Conservation (phyloP, 2,113 vertebrate species). For the Lipophrys pholis region DNA sequence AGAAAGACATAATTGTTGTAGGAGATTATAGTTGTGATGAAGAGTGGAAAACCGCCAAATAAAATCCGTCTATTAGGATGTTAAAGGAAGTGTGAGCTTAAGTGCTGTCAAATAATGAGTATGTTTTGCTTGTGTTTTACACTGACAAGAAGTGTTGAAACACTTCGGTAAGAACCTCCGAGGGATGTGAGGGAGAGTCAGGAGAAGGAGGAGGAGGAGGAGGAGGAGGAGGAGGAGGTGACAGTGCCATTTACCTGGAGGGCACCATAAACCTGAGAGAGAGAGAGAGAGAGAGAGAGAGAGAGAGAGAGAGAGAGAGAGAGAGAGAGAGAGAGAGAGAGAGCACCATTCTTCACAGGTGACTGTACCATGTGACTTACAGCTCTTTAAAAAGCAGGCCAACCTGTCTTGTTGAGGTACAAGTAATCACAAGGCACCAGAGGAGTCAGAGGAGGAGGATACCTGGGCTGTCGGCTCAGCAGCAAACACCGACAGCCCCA, state of each 20-base stretch:
- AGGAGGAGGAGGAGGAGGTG: constrained; percentile 77
- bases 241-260: constrained; percentile 79
- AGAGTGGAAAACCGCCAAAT: too few relatives aligned
- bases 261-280: constrained; percentile 74
- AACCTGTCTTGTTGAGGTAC: constrained; percentile 73
- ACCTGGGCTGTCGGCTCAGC: constrained; percentile 70
- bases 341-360: constrained; percentile 75
- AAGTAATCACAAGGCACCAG: constrained; percentile 72
- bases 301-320: constrained; percentile 56
- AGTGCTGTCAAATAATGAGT: constrained; percentile 38
- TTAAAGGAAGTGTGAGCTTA: constrained; percentile 31
- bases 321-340: constrained; percentile 22
- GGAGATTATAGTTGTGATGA: too few relatives aligned
- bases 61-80: constrained; percentile 10
- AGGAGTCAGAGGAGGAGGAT: constrained; percentile 60
- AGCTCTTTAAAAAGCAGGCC: constrained; percentile 77
- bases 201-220: constrained; percentile 79
- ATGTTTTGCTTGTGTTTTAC: constrained; percentile 49
- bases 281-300: constrained; percentile 51
- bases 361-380: constrained; percentile 79
- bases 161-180: constrained; percentile 51
- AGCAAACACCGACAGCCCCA: constrained; percentile 67
- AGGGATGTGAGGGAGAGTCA: constrained; percentile 74
- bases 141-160: constrained; percentile 57
- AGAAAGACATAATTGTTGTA: too few relatives aligned